These are phyloP conservation scores for Caradrina kadenii DNA, from an alignment of 2,888 invertebrate genomes.

Conservation along the genomic window DNA sequence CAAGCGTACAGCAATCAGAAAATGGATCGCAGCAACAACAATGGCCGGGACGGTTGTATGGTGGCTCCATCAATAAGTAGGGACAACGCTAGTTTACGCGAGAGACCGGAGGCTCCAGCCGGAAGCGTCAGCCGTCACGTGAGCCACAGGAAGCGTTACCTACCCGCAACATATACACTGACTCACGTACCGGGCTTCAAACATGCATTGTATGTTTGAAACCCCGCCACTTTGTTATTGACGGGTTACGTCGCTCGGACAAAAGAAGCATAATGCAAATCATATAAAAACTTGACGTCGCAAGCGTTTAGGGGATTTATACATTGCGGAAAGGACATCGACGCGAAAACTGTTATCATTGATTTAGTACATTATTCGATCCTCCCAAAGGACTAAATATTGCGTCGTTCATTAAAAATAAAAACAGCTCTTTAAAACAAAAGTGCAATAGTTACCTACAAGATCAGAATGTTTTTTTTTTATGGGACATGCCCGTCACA, in stretches of 20 bases:
- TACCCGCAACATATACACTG: conserved; percentile 52
- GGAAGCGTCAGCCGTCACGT: conserved; percentile 80
- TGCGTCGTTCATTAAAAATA: too few relatives aligned
- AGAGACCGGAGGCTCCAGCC: conserved; percentile 75
- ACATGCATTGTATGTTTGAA: conserved; percentile 26
- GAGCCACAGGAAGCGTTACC: conserved; percentile 72
- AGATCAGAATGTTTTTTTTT: too few relatives aligned
- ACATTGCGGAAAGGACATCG: too few relatives aligned
- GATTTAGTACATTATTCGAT: too few relatives aligned
- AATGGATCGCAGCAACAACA: conserved; percentile 49
- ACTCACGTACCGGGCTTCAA: conserved; percentile 26
- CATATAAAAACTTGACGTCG: not conserved
- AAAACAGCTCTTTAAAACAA: too few relatives aligned
- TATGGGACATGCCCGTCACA: too few relatives aligned
- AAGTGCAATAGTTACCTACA: too few relatives aligned
- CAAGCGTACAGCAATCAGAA: conserved; percentile 37
- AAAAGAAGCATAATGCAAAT: conserved; percentile 23
- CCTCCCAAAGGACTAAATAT: too few relatives aligned
- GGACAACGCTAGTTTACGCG: conserved; percentile 22
- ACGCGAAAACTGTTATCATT: too few relatives aligned
- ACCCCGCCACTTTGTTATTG: conserved; percentile 37
- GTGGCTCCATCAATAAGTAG: conserved; percentile 62
- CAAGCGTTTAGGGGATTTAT: not conserved
- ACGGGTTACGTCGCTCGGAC: conserved; percentile 20
- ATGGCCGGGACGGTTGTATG: conserved; percentile 48